A percentile compares a stretch with the other conserved stretches of the same genome.
Conservation (phyloP, 2,113 vertebrate genomes). For the Aviceda subcristata region DNA sequence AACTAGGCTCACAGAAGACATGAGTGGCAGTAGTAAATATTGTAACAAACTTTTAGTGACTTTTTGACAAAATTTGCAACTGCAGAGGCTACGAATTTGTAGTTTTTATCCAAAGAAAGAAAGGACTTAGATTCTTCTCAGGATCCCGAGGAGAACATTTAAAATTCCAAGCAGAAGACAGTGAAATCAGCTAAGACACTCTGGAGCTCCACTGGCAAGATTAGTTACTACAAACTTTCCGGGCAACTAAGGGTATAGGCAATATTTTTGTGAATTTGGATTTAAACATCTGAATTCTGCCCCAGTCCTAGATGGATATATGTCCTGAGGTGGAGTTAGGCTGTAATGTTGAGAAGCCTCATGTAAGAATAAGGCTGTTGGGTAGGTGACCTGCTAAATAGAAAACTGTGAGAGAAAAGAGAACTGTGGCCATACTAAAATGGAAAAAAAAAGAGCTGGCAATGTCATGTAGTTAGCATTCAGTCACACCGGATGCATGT, state of each 20-base stretch:
- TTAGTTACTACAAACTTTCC: not conserved
- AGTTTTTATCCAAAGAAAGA: not conserved
- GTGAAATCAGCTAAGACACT: not conserved
- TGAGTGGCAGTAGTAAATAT: not conserved
- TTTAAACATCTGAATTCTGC: not conserved
- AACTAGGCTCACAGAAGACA: not conserved
- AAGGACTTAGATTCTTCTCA: not conserved
- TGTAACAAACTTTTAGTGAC: not conserved
- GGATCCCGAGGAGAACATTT: not conserved
- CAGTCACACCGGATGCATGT: not conserved
- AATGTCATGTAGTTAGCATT: not conserved
- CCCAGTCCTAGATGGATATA: not conserved
- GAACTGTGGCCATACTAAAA: not conserved
- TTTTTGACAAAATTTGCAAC: not conserved
- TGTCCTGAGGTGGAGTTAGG: not conserved
- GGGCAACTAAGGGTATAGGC: not conserved
- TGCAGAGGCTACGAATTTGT: not conserved
- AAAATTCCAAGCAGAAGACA: not conserved
- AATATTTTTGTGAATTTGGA: not conserved
- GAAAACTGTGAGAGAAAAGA: not conserved
- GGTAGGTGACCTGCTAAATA: not conserved
- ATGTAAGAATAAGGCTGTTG: not conserved
- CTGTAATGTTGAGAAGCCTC: not conserved
- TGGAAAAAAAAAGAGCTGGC: not conserved
- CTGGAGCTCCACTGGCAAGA: not conserved